Evolutionary conservation across 2,797 vertebrate genomes (phyloP), one percentile per base, ranked within the genome.

Genomic region (Mastacembelus armatus): DNA sequence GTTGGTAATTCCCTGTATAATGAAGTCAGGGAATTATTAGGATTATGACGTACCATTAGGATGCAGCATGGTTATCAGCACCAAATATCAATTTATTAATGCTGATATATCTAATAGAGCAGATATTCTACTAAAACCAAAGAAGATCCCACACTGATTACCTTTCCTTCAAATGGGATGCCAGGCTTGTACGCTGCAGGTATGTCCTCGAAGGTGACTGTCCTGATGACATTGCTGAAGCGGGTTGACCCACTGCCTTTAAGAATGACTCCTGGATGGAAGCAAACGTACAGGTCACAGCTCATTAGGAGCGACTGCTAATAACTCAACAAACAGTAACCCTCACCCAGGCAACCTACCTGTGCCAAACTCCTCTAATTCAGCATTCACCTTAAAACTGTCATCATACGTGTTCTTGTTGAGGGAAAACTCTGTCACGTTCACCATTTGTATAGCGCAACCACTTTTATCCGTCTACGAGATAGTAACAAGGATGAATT

Each of bases 381-480:
- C 90, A 66, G 89, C 87, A 1, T 73, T 80, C 40, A 90, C 83
- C 0, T 26, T 40, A 19, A 94, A 91, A 11, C 0, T 73, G 55
- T 92, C 85, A 5, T 5, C 18, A 33, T 80, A 90, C 7, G 24
- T 22, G 3, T 4, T 44, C 1, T 71, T 74, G 15, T 50, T 68
- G 16, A 22, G 62, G 11, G 39, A 73, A 57, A 91, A 95, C 11
- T 63, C 78, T 0, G 56, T 55, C 47, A 95, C 1, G n/a, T 81
- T 88, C 43, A 96, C 66, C 0, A 40, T 75, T 36, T 77, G 76
- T 48, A 85, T 74, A 10, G 87, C 91, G 74, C 95, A 96, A 6
- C 95, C 95, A 1, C 11, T 82, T 79, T 64, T 86, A 5, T 94
- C 94, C 12, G 92, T 93, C 95, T 96, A 51, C 22, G 73, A 38